Evolutionary conservation across 2,888 invertebrate species (phyloP), one percentile per base, ranked within the genome.

Genomic region (Cryptocephalus primarius): DNA sequence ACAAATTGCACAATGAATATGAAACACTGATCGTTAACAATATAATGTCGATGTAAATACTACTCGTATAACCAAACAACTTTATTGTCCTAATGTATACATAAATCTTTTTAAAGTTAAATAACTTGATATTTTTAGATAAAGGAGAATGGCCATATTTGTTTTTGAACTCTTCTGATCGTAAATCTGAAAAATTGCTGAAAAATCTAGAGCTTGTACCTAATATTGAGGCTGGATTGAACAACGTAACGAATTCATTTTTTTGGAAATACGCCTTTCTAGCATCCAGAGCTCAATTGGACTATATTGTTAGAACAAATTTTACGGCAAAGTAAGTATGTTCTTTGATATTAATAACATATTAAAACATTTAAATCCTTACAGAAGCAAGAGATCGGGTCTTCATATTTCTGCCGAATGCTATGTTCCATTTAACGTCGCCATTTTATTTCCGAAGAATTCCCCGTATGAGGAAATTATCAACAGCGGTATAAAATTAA

Each of bases 181-280:
- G 72, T 0, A 60, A 74, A 1, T 78, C 83, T 0, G 71, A 73
- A 32, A 79, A 75, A 57, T 68, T 88, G 8, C 72, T 84, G 41
- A 78, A 74, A 55, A 79, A 80, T 61, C 67, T 85, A 49, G 85
- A 87, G 62, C 74, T 80, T 11, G 81, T 88, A 2, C 73, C 80
- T 0, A 74, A 75, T 42, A 69, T 87, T 1, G 75, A 77, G 55
- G 75, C 80, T 9, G 88, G 88, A 1, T 75, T 89, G 6, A 76
- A 75, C 43, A 86, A 87, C 62, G 82, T 82, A 0, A 85, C 85
- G 0, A 78, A 77, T 55, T 83, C 85, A 4, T 85, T 83, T 60
- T 85, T 86, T 59, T 84, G 84, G 81, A 80, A 83, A 0, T 85
- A 87, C 58, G 84, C 88, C 0, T 87, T 86, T 61, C 68, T 88